These are phyloP conservation scores for Diadophis punctatus DNA, from an alignment of 2,113 vertebrate species.

Conservation along the genomic window DNA sequence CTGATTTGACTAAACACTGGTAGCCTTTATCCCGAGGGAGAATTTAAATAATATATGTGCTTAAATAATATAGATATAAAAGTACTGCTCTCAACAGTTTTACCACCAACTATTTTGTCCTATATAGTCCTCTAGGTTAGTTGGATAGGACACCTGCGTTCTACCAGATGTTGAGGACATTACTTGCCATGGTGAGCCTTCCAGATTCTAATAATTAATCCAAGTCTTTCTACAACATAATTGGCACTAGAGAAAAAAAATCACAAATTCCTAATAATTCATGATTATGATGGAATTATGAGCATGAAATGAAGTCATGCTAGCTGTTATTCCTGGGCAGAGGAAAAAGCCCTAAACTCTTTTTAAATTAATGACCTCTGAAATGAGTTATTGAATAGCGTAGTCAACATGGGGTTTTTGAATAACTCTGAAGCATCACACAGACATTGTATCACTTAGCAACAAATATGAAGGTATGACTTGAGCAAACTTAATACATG, in stretches of 20 bases:
- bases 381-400: neutral
- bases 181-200: neutral
- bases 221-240: neutral
- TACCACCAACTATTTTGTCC: neutral
- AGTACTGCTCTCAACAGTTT: neutral
- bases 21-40: neutral
- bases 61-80: neutral
- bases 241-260: neutral
- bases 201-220: neutral
- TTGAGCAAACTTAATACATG: no score
- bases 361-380: neutral
- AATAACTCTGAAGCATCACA: neutral
- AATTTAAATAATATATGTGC: neutral
- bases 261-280: constrained; percentile 6
- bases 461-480: neutral
- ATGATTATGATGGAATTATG: constrained; percentile 10
- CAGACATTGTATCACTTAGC: neutral
- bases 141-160: neutral
- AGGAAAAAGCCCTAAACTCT: neutral
- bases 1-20: neutral
- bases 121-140: neutral
- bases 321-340: neutral
- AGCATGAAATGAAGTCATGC: constrained; percentile 15
- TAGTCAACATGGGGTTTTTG: neutral
- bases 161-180: neutral